Evolutionary conservation across 2,113 vertebrate genomes (phyloP).

Genomic region (Peromyscus californicus): DNA sequence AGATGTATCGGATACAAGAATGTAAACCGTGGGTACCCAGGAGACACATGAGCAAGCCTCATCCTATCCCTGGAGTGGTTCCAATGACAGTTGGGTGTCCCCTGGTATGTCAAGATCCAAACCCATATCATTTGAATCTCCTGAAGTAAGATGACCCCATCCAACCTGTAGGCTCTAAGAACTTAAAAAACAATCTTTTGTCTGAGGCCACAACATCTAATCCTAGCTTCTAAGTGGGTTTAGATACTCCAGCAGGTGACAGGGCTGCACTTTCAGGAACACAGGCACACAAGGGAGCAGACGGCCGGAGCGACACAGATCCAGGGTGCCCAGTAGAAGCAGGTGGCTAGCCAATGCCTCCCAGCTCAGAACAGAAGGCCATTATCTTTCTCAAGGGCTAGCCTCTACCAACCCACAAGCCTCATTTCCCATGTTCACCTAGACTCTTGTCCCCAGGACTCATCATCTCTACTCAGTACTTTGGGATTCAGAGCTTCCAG

Average conservation of each 20-base stretch:
- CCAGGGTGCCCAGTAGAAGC: background rate
- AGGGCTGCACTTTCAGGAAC: background rate
- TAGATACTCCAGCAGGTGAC: background rate
- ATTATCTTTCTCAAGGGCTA: background rate
- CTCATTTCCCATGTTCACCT: background rate
- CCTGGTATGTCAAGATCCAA: background rate
- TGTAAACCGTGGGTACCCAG: background rate
- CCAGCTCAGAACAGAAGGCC: background rate
- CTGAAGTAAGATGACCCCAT: slow-evolving; percentile 68
- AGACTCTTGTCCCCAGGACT: background rate
- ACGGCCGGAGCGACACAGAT: background rate
- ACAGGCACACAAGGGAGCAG: background rate
- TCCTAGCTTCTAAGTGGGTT: background rate
- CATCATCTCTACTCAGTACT: background rate
- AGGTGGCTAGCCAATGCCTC: background rate
- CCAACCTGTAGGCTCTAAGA: slow-evolving; percentile 28
- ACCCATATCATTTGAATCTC: slow-evolving; percentile 26
- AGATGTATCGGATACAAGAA: background rate
- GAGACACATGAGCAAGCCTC: background rate
- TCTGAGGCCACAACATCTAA: background rate
- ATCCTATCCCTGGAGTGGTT: background rate
- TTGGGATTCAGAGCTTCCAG: background rate
- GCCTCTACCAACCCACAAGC: background rate
- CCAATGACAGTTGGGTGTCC: background rate
- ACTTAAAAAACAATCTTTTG: slow-evolving; percentile 44